Evolutionary conservation across 2,888 invertebrate species (phyloP), one percentile per base, ranked within the genome.

Genomic region (Hyposoter dolosus): DNA sequence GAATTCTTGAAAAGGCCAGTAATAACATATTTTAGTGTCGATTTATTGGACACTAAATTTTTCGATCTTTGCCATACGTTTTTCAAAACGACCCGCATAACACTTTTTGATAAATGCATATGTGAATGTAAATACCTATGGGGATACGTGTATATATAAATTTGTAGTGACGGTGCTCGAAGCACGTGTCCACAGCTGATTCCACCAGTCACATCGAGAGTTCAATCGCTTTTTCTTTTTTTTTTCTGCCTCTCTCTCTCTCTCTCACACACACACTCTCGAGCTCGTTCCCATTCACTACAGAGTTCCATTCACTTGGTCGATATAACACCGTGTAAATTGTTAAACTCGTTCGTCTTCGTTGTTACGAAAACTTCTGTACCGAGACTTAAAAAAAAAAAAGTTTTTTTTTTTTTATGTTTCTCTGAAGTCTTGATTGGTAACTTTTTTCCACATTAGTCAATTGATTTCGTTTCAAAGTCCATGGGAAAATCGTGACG

Each of bases 151-250:
- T 45, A 23, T 45, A 47, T 35, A 32, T 19, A 15, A 78, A 69
- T 60, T 35, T 19, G 45, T 32, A 75, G 43, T 68, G 10, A 68
- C 35, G 23, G 45, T 82, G 50, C 17, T 28, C 77, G 82, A 45
- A 81, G 80, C 83, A 83, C 86, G 84, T 86, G 85, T 88, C 76
- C 65, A 71, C 69, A 86, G 85, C 84, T 82, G 78, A 85, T 87
- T 86, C 83, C 75, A 75, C 77, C 72, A 75, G 83, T 83, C 79
- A 66, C 71, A 81, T 65, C 66, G 72, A 77, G 68, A 83, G 77
- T 86, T 86, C 86, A 81, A 76, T 81, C 77, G 84, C 83, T 86
- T 76, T 81, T 81, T 81, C 72, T 80, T 85, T 77, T 78, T 82
- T 43, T 82, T 56, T 68, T n/a, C n/a, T 56, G 74, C 19, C 23